Evolutionary conservation across 2,797 vertebrate species (phyloP), one percentile per base, ranked within the genome.

Genomic region (Siniperca obscura): DNA sequence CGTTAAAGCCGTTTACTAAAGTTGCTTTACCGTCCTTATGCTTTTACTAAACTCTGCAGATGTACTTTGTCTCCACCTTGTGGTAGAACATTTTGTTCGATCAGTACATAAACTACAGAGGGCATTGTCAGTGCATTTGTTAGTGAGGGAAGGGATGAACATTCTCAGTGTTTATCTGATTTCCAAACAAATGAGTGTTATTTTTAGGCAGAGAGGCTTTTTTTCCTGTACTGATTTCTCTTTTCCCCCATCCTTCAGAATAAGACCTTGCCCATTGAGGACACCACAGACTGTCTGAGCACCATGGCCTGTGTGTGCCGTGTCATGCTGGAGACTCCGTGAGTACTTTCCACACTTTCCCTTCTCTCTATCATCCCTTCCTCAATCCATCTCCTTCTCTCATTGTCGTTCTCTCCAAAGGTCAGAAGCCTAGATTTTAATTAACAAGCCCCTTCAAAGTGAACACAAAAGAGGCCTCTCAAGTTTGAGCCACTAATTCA

Each of bases 281-380:
- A 98, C 95, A 98, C 97, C 0, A 98, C 97, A 40, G 97, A 98
- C 92, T 98, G 97, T 86, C 95, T 98, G 91, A 98, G 97, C 95
- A 98, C 97, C 91, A 98, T 98, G 97, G 97, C 97, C 78, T 97
- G 97, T 0, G 97, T 98, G 86, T 98, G 97, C 87, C 95, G 97
- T 56, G 97, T 98, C 92, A 98, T 98, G 97, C 91, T 98, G 93
- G 97, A 98, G 93, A 98, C 97, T 53, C 97, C 97, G 97, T 98
- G 91, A 96, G 97, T 97, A 11, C n/a, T 80, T 42, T 3, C 17
- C 14, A 11, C n/a, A 1, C 14, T 60, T 55, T 52, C 4, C 19
- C 25, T 25, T 38, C 27, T 6, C 40, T 59, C 44, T 19, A 10
- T 40, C 57, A 11, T 64, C 38, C 17, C 60, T 34, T 36, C n/a